Percentiles rank a stretch among this genome's conserved stretches.
Evolutionary conservation across 2,113 vertebrate species (phyloP).

Genomic region (Camelus dromedarius): DNA sequence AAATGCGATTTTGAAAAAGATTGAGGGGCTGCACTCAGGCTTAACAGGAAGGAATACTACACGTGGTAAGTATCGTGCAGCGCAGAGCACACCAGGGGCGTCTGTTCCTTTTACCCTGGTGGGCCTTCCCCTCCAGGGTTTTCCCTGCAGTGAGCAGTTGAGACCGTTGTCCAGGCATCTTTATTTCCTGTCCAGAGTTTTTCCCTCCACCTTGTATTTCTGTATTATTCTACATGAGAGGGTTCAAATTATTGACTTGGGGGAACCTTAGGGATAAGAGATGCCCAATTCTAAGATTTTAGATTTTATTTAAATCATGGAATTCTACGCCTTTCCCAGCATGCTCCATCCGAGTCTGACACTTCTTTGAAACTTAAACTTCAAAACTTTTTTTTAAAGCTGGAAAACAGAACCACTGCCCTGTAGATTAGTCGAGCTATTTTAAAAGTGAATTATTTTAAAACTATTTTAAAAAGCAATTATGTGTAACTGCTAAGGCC

Average conservation of each 20-base stretch:
- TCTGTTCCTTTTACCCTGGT: background rate
- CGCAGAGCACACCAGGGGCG: rapidly evolving
- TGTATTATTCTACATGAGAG: background rate
- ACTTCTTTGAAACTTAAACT: conserved; percentile 3
- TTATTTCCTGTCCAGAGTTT: conserved; percentile 2
- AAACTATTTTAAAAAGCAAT: conserved; percentile 50
- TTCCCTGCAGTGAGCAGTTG: background rate
- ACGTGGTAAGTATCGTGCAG: rapidly evolving
- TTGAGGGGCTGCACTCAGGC: background rate
- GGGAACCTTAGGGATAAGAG: background rate
- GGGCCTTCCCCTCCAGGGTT: background rate
- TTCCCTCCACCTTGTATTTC: background rate
- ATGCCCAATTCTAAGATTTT: background rate
- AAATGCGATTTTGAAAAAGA: background rate
- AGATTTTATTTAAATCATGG: conserved; percentile 30
- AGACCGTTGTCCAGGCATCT: background rate
- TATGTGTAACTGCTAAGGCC: conserved; percentile 35
- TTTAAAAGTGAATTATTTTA: conserved; percentile 54
- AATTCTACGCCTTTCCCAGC: background rate
- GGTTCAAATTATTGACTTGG: background rate
- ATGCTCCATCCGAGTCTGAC: background rate
- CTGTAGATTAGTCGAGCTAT: conserved; percentile 22
- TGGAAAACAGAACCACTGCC: background rate
- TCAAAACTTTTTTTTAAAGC: conserved; percentile 6
- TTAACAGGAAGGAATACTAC: background rate